Evolutionary conservation across 2,113 vertebrate species (phyloP), one percentile per base, ranked within the genome.

Genomic region (Apus apus): DNA sequence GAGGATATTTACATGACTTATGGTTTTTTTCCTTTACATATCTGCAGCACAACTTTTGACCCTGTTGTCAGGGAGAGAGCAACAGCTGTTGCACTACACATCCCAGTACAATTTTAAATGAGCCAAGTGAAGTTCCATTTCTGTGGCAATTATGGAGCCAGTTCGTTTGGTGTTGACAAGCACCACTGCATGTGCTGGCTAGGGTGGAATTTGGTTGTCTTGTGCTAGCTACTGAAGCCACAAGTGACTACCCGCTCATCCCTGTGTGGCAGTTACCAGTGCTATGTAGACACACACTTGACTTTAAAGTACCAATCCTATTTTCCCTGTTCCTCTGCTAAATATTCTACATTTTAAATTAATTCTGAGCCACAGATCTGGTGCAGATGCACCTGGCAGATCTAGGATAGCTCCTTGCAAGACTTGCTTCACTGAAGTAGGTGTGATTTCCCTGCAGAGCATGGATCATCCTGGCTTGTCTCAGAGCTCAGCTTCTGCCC

Each of bases 111-210:
- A 32, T 51, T 73, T 67, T 65, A 71, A 27, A 60, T 48, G 30
- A 51, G 45, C 65, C 4, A 38, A 13, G 40, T 18, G n/a, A n/a
- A 27, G n/a, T 15, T 57, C 68, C 38, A 45, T 4, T 62, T 38
- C n/a, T 17, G 13, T 32, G 38, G 19, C 27, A 18, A 2, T 62
- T 53, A 8, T 2, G 20, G n/a, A 61, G 68, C 30, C 2, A 5
- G 34, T 30, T 76, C 2, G 2, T 85, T 38, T 15, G 36, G 17
- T 25, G 50, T 23, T 36, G 36, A 23, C 20, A 15, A 23, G 25
- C 25, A 4, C 17, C 8, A 2, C 20, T 13, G 45, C 9, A 1
- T 11, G 6, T 6, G 5, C 64, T 17, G 62, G 8, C 56, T 25
- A n/a, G 34, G 25, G 19, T 8, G 23, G 60, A 8, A n/a, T n/a